These are phyloP conservation scores for Dromiciops gliroides DNA, from an alignment of 2,113 vertebrate genomes.

Conservation along the genomic window DNA sequence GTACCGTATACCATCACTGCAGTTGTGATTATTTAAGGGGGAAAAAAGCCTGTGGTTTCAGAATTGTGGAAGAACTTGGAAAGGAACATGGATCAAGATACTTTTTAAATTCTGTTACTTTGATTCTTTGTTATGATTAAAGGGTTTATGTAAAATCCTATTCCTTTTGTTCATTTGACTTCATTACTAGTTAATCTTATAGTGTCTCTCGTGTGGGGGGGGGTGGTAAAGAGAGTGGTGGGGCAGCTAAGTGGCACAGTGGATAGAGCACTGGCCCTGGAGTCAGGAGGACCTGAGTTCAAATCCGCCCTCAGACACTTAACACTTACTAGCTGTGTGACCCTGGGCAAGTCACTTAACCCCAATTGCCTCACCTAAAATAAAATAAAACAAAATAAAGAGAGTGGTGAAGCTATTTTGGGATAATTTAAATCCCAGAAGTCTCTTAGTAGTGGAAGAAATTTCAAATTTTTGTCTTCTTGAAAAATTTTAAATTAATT, in stretches of 20 bases:
- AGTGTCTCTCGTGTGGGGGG: no score
- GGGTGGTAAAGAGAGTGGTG: no score
- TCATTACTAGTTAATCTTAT: background rate
- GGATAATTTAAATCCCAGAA: background rate
- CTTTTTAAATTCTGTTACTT: background rate
- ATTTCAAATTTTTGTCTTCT: background rate
- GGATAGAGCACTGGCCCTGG: no score
- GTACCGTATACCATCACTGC: background rate
- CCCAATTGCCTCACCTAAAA: no score
- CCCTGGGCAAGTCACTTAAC: no score
- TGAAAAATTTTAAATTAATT: background rate
- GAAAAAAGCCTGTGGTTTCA: background rate
- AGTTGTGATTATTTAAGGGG: background rate
- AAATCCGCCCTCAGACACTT: no score
- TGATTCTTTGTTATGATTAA: background rate
- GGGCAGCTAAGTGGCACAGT: no score
- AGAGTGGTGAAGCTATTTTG: background rate
- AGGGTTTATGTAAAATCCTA: background rate
- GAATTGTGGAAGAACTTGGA: background rate
- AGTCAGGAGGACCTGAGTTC: no score
- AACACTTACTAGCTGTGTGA: no score
- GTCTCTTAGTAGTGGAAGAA: background rate
- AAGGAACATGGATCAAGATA: background rate
- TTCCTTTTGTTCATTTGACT: background rate
- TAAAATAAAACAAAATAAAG: no score